Evolutionary conservation across 2,888 invertebrate species (phyloP).

Genomic region (Unio pictorum): DNA sequence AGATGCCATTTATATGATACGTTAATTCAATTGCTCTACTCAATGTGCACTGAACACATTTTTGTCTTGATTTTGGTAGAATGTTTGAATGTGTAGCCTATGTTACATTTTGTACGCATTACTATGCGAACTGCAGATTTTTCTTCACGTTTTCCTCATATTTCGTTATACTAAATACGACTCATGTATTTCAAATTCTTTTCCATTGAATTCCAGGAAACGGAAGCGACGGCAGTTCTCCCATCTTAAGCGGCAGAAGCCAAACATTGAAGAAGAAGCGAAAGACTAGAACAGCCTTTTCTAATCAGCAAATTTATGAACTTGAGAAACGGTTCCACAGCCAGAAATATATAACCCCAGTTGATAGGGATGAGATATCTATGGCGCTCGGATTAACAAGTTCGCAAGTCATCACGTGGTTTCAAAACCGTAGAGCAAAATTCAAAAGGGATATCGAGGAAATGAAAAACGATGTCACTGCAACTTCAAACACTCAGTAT

Average conservation of each 20-base stretch:
- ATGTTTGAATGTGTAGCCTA: too few relatives aligned
- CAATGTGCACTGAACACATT: too few relatives aligned
- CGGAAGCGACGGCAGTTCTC: neutral
- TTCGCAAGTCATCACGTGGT: conserved; percentile 92
- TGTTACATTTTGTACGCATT: too few relatives aligned
- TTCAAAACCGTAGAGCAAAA: conserved; percentile 65
- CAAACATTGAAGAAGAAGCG: conserved; percentile 89
- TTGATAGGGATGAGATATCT: conserved; percentile 97
- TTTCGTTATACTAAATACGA: too few relatives aligned
- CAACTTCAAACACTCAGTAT: conserved; percentile 4
- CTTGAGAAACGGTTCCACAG: conserved; percentile 96
- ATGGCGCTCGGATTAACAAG: conserved; percentile 84
- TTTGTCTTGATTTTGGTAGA: too few relatives aligned
- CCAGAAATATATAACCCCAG: conserved; percentile 97
- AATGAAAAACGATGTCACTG: conserved; percentile 91
- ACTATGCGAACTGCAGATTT: too few relatives aligned
- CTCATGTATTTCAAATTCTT: too few relatives aligned
- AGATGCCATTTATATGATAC: too few relatives aligned
- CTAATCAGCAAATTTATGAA: conserved; percentile 98
- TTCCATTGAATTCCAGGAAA: conserved; percentile 3
- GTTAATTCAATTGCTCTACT: too few relatives aligned
- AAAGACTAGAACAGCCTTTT: conserved; percentile 93
- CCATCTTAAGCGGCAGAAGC: conserved; percentile 17
- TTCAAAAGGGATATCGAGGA: conserved; percentile 97
- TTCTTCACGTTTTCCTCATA: too few relatives aligned